Evolutionary conservation across 1,140 invertebrate genomes (phyloP), one percentile per base, ranked within the genome.

Genomic region (Pemphigus obesinymphae): DNA sequence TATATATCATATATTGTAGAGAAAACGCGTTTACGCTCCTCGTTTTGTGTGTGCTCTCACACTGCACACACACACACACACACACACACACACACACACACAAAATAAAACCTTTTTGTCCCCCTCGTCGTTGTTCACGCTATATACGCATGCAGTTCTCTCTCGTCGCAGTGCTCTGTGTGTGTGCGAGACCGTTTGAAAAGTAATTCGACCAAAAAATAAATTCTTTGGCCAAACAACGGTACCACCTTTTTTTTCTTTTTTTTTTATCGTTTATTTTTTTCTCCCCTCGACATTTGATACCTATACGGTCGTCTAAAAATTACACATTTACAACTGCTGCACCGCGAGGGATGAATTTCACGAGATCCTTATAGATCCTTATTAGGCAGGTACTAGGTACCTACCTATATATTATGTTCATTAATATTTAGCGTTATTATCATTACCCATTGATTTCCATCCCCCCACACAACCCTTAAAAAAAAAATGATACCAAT

Each of bases 141-240:
- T 45, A 11, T 45, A 45, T n/a, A n/a, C n/a, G 63, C 31, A 7
- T 31, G 26, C 70, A 31, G 43, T 48, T 73, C 70, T 31, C 4
- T 40, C 45, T 48, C 20, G 26, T 11, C 4, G n/a, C n/a, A n/a
- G 43, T 45, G 37, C 10, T 40, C 4, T 40, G 37, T 40, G 37
- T 40, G 37, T 40, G 68, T 48, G 68, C 26, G 34, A 26, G 45
- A 73, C 70, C 70, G 70, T 73, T 73, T 73, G 26, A 73, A 73
- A 50, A 73, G 43, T 73, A 73, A 73, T 73, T 73, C 70, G 70
- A 73, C 70, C 70, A 73, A 73, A 73, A 73, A 73, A 73, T 73
- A 73, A 73, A 73, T 73, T 73, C 70, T 73, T 73, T 73, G 43
- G 43, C 70, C 70, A 73, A 73, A 73, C 70, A 73, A 72, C 70